Conservation (phyloP, 2,113 vertebrate genomes). For the Menidia beryllina region DNA sequence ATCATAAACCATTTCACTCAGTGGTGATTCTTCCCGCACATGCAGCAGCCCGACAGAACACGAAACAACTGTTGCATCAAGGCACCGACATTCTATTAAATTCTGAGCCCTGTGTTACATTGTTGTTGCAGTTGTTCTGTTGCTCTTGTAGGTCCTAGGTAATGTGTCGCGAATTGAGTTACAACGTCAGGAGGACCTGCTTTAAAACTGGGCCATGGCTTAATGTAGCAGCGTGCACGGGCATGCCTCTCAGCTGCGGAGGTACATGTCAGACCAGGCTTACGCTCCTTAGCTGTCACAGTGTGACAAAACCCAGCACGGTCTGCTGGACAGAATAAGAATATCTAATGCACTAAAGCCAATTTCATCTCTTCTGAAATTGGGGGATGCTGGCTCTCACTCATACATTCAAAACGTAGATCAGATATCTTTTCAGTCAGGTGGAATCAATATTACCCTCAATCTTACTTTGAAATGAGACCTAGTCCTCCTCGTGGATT, state of each 20-base stretch:
- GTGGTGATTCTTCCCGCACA: too few species aligned
- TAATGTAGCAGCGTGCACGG: slow-evolving; percentile 29
- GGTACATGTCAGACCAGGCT: slow-evolving; percentile 25
- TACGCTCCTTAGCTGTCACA: slow-evolving; percentile 63
- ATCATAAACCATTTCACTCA: too few species aligned
- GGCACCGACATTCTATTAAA: too few species aligned
- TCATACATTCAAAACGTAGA: slow-evolving; percentile 86
- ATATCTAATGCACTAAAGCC: slow-evolving; percentile 92
- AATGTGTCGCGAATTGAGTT: slow-evolving; percentile 8
- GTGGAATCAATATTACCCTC: slow-evolving; percentile 89
- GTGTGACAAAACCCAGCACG: slow-evolving; percentile 85
- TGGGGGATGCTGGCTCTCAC: slow-evolving; percentile 79
- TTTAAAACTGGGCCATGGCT: slow-evolving; percentile 10
- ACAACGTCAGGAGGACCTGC: not conserved
- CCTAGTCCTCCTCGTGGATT: slow-evolving; percentile 79
- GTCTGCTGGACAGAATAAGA: slow-evolving; percentile 88
- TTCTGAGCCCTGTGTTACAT: too few species aligned
- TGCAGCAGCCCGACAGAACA: too few species aligned
- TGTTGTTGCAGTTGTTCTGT: too few species aligned
- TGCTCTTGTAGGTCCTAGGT: not conserved
- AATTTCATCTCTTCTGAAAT: slow-evolving; percentile 94
- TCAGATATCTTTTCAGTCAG: slow-evolving; percentile 93
- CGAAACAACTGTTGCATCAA: too few species aligned
- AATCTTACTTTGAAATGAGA: slow-evolving; percentile 98
- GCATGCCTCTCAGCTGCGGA: slow-evolving; percentile 43